Evolutionary conservation across 2,797 vertebrate species (phyloP), one percentile per base, ranked within the genome.

Genomic region (Spondyliosoma cantharus): DNA sequence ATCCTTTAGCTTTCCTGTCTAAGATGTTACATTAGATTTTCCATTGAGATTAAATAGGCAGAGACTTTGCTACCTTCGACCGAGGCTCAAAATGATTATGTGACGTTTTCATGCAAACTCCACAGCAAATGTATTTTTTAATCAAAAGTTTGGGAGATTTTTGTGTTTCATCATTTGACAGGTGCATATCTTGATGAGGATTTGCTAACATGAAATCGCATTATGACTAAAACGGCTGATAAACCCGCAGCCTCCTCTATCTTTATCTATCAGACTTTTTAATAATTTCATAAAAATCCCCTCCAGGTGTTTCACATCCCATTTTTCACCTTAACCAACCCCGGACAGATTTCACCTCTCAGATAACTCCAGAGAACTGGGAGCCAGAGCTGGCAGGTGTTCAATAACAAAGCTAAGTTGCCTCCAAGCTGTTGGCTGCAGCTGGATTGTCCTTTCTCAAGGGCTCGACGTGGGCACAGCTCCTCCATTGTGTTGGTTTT

Each of bases 381-480:
- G 25, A 56, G 74, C 58, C 69, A 72, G 45, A 67, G 65, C 78
- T 3, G 68, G 83, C 89, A 88, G 91, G 82, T 88, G 86, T 85
- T 88, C 81, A 53, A 68, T 81, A 74, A 86, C 73, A 71, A 59
- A 81, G 68, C 74, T 60, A 74, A 80, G 78, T 43, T 68, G 42
- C 62, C 70, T 81, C 57, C 71, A 76, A 90, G 84, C 86, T 90
- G 87, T 48, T 63, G 59, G 54, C 83, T 76, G 81, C 83, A 88
- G 78, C 76, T 86, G 81, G 24, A 74, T 71, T 60, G 64, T 79
- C 65, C 65, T 76, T 76, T 65, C 68, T 80, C 66, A 11, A 45
- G 50, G 52, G n/a, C 74, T 82, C 19, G 2, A 63, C 45, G 61
- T 4, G 7, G 27, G 53, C 58, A 16, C 61, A 65, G 69, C 59